Conservation (phyloP, 2,888 invertebrate genomes). For the Latrodectus hesperus region DNA sequence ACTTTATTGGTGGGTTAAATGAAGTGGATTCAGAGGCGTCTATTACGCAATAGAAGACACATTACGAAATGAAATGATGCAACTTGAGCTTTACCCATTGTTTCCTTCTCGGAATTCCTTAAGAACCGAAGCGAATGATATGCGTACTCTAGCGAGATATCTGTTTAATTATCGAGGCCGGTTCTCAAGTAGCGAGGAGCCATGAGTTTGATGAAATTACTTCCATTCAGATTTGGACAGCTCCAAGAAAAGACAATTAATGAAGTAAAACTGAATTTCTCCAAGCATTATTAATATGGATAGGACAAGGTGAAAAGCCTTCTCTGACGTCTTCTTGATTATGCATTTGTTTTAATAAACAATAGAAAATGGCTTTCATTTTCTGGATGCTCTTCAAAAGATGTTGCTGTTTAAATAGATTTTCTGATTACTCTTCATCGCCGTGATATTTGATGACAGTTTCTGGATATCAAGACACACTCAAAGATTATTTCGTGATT, state of each 20-base stretch:
- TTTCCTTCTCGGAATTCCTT: conserved; percentile 18
- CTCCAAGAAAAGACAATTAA: conserved; percentile 48
- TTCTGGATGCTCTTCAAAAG: conserved; percentile 20
- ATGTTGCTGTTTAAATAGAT: conserved; percentile 39
- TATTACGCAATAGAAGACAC: conserved; percentile 29
- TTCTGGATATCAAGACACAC: conserved; percentile 14
- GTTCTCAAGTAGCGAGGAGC: conserved; percentile 43
- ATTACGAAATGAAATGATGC: conserved; percentile 30
- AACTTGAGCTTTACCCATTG: conserved; percentile 24
- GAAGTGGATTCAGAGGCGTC: conserved; percentile 20
- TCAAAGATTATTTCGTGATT: neutral
- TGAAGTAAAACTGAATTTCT: conserved; percentile 59
- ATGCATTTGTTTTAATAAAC: conserved; percentile 57
- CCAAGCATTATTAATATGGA: conserved; percentile 32
- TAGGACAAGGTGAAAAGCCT: conserved; percentile 6
- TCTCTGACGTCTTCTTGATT: conserved; percentile 42
- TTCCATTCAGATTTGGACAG: conserved; percentile 44
- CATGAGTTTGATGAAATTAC: conserved; percentile 51
- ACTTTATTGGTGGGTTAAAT: conserved; percentile 45
- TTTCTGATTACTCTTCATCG: conserved; percentile 45
- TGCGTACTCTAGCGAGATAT: conserved; percentile 14
- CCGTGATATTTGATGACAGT: conserved; percentile 36
- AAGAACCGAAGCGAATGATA: conserved; percentile 15
- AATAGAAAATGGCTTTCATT: conserved; percentile 31
- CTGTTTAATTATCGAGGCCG: conserved; percentile 49